Evolutionary conservation across 2,888 invertebrate species (phyloP), one percentile per base, ranked within the genome.

Genomic region (Trachelus iudaicus): DNA sequence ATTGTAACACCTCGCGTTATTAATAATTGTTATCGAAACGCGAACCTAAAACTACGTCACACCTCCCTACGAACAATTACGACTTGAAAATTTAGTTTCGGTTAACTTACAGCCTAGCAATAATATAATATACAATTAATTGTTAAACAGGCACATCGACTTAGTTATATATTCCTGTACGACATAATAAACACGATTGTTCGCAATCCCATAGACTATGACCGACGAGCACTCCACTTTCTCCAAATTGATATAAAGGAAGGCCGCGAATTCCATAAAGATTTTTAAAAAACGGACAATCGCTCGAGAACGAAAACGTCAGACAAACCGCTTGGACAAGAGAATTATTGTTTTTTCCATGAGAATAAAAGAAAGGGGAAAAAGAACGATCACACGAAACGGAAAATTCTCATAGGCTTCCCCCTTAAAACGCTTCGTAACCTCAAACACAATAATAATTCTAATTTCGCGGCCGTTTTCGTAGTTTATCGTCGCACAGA

Each of bases 71-170:
- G 56, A 9, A 56, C 71, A 34, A 33, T 33, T 34, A 31, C 31
- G 23, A 23, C 0, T 71, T 31, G 30, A 9, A 56, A 23, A 56
- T 56, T 56, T 56, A 23, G 23, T 56, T 56, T 56, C 56, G 56
- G 9, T 56, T 56, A 56, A 23, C 56, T 56, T 56, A 56, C 9
- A 23, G 56, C 56, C 56, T 56, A 23, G 56, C 56, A 23, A 56
- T 56, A 56, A 56, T 56, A 23, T 9, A 56, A 56, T 56, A 81
- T 88, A 88, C 81, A 85, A 86, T 87, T 89, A 89, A 81, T 89
- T 83, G 82, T 90, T 89, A 88, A 90, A 90, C 89, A 91, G 91
- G 90, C 90, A 90, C 91, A 91, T 91, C 88, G 88, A 91, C 86
- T 89, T 89, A 89, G 86, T 90, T 90, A 90, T 86, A 89, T 89